phyloP scores from a whole-genome alignment of 2,888 invertebrate species.

The Ichneumoninae sp. region DNA sequence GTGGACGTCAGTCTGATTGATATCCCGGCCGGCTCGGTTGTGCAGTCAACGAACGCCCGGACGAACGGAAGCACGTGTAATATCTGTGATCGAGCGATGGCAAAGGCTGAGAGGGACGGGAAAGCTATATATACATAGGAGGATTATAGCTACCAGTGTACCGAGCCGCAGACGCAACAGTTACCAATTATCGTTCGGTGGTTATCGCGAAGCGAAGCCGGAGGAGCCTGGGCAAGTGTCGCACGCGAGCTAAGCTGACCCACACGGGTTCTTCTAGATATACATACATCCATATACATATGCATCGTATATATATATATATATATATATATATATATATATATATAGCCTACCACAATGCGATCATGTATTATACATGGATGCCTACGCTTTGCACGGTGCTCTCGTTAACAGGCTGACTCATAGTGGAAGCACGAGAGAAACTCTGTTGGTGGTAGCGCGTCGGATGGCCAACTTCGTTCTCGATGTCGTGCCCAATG shows the following conservation, averaged over 20 bases:
- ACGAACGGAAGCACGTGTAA: constrained; percentile 48
- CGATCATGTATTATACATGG: constrained; percentile 44
- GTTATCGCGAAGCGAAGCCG: constrained; percentile 46
- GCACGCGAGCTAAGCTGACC: constrained; percentile 26
- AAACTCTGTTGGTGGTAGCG: constrained; percentile 21
- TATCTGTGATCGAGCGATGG: constrained; percentile 48
- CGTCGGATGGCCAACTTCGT: constrained; percentile 20
- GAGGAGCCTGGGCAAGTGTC: constrained; percentile 41
- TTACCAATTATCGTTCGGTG: constrained; percentile 55
- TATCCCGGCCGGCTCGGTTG: not conserved
- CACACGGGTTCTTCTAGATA: constrained; percentile 12
- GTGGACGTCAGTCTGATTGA: constrained; percentile 26
- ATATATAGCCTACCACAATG: constrained; percentile 5
- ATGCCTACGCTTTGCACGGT: constrained; percentile 30
- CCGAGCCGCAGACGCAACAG: constrained; percentile 59
- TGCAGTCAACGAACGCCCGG: not conserved
- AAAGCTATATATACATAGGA: constrained; percentile 15
- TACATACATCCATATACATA: constrained; percentile 1
- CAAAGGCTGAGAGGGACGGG: constrained; percentile 20
- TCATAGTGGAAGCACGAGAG: constrained; percentile 49
- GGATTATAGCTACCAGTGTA: constrained; percentile 24
- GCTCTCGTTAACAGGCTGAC: constrained; percentile 55
- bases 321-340: not conserved
- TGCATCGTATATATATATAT: not conserved
- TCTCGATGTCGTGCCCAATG: constrained; percentile 25